A percentile compares a stretch with the other conserved stretches of the same genome.
phyloP scores from a whole-genome alignment of 2,113 vertebrate species.

The rat (Rattus norvegicus) region DNA sequence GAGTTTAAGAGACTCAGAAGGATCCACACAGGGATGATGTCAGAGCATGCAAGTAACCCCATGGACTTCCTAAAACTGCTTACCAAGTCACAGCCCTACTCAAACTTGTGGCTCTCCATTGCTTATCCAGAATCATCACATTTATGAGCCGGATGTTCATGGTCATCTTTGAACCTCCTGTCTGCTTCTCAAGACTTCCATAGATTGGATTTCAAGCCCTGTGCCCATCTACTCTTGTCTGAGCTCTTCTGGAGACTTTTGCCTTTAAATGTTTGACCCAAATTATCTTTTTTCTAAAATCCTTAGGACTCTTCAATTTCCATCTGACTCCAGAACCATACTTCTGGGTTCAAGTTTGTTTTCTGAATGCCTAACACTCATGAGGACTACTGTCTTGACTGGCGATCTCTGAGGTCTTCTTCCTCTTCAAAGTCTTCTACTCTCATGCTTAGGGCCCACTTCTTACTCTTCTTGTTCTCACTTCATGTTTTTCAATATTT shows the following conservation, averaged over 20 bases:
- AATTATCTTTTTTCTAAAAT: background rate
- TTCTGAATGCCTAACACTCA: background rate
- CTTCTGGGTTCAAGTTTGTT: background rate
- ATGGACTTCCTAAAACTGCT: background rate
- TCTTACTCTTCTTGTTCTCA: background rate
- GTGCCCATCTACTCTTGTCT: background rate
- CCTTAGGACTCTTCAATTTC: background rate
- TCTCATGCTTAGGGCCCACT: background rate
- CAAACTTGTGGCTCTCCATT: background rate
- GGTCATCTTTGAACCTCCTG: background rate
- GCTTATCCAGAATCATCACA: background rate
- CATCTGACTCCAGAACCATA: background rate
- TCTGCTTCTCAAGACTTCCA: background rate
- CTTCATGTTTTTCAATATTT: background rate
- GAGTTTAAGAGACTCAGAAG: background rate
- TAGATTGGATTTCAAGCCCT: fast-evolving
- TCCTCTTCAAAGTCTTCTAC: background rate
- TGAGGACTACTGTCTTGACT: background rate
- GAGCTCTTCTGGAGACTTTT: background rate
- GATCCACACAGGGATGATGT: background rate
- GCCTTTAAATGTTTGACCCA: background rate
- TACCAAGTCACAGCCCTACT: background rate
- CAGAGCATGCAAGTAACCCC: too few relatives aligned
- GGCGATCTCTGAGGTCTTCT: background rate
- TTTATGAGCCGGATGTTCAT: background rate